These are phyloP conservation scores for Neomonachus schauinslandi DNA, from an alignment of 2,113 vertebrate species.

Conservation along the genomic window DNA sequence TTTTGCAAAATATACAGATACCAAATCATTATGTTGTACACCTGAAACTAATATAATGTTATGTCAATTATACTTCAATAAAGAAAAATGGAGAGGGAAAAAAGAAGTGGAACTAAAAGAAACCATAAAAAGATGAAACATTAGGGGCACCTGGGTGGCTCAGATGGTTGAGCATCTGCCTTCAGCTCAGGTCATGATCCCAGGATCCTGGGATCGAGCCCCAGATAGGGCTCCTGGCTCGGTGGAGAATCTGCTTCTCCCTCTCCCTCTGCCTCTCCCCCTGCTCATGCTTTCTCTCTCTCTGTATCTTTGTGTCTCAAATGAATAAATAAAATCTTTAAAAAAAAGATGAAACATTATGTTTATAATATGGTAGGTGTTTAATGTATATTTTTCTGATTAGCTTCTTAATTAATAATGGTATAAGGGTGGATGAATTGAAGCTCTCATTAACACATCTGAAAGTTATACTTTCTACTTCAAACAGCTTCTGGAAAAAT, in stretches of 20 bases:
- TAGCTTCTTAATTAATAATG: constrained; percentile 1
- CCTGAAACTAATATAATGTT: neutral
- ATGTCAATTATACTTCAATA: neutral
- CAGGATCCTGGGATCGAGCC: no score
- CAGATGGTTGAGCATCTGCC: no score
- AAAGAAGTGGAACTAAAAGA: neutral
- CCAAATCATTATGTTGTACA: neutral
- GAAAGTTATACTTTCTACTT: neutral
- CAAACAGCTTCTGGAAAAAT: neutral
- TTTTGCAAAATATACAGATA: neutral
- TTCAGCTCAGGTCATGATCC: no score
- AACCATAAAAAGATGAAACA: neutral
- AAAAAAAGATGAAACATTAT: neutral
- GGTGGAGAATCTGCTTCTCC: no score
- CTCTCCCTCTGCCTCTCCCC: no score
- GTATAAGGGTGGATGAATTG: neutral
- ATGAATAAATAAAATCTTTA: no score
- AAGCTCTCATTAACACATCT: neutral
- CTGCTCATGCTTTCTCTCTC: no score
- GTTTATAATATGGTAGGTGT: neutral
- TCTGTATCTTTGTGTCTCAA: no score
- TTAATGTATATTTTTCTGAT: neutral
- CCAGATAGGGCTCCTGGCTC: no score
- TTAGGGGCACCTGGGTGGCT: neutral
- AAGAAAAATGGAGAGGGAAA: neutral